Evolutionary conservation across 2,888 invertebrate species (phyloP), one percentile per base, ranked within the genome.

Genomic region (Cheilosia urbana): DNA sequence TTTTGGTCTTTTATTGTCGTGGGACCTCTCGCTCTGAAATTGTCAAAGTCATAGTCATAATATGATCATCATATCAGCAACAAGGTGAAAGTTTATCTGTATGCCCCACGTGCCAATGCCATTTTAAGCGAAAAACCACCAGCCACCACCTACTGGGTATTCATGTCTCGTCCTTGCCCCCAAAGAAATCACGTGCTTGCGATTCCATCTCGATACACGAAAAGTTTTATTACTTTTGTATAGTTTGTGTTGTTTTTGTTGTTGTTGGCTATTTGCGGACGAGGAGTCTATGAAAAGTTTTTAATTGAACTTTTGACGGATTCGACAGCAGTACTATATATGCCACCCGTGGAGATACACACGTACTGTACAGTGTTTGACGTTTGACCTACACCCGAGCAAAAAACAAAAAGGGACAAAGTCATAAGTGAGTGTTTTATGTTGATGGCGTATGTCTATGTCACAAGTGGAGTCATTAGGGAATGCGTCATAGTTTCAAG

Each of bases 31-130:
- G 30, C 30, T 9, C 2, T 9, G 9, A 30, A 2, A 9, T 0
- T 9, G 30, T 30, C 30, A 9, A 5, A 30, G 30, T 30, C 30
- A 9, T 27, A 4, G 27, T 24, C 24, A 24, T 24, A 21, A 21
- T 1, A 30, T 30, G 7, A 30, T 30, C 30, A 30, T 30, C 9
- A 30, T 9, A 30, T 9, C 30, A 11, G 34, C 55, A 40, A n/a
- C 15, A 27, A 60, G 34, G 42, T 45, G 60, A 65, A 77, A 69
- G 53, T 34, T 62, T 49, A 55, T 65, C 42, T 7, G 3, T 40
- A 17, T 37, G 47, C 49, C 19, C 62, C 83, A 83, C 83, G 83
- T 79, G 83, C 73, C 79, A 83, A 79, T 78, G 72, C 17, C 66
- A 57, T 62, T 37, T 37, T 27, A 42, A 45, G 27, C 30, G 42